Evolutionary conservation across 92 coral and sea anemone genomes (phyloP).

Genomic region (Bergia sp.): DNA sequence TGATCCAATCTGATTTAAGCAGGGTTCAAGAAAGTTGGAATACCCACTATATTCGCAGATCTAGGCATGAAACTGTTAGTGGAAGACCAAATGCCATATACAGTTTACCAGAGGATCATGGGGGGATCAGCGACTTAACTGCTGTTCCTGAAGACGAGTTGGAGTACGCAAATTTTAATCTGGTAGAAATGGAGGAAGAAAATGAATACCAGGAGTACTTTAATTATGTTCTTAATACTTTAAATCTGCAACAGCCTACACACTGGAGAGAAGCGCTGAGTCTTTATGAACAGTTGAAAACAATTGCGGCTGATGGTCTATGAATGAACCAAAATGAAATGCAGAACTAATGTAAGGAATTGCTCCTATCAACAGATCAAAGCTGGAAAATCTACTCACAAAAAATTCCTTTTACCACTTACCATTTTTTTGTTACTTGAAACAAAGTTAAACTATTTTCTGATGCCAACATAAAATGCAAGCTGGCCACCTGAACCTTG

Average conservation of each 20-base stretch:
- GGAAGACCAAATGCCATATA: constrained; percentile 59
- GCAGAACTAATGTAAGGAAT: not conserved
- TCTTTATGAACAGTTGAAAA: constrained; percentile 12
- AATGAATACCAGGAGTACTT: constrained; percentile 44
- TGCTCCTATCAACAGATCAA: not conserved
- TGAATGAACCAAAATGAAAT: not conserved
- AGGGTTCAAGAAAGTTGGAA: constrained; percentile 45
- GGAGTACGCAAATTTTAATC: constrained; percentile 42
- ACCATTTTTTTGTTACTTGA: not conserved
- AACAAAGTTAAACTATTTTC: not conserved
- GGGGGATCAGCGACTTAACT: constrained; percentile 42
- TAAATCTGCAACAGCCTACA: constrained; percentile 42
- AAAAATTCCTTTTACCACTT: not conserved
- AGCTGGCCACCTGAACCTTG: not conserved
- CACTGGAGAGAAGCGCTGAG: constrained; percentile 63
- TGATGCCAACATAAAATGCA: not conserved
- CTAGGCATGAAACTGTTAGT: constrained; percentile 53
- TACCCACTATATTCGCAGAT: constrained; percentile 51
- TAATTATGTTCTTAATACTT: constrained; percentile 51
- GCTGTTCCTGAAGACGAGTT: constrained; percentile 50
- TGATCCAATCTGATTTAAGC: constrained; percentile 43
- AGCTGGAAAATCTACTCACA: not conserved
- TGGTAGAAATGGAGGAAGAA: constrained; percentile 39
- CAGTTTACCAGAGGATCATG: constrained; percentile 49
- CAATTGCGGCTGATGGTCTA: constrained; percentile 1